Base-by-base conservation (phyloP, 1,140 invertebrate species). In the Coptotermes formosanus region DNA sequence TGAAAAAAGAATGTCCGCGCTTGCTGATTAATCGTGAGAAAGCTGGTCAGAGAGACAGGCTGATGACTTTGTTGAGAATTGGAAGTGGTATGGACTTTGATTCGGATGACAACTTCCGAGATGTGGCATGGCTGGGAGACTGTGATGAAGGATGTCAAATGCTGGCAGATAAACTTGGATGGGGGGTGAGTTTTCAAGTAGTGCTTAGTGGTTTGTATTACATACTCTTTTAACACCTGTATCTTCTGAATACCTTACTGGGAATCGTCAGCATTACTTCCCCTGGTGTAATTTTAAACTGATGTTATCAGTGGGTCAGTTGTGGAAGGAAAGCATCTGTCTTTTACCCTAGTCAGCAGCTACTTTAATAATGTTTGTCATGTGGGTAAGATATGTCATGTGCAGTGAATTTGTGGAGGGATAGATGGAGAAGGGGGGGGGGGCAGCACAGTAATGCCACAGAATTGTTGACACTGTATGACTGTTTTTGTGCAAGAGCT, bases 111-210 rank as follows among this genome's bases (percentile, higher is more conserved):
- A 93, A 95, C 84, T 92, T 93, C 6, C 90, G 97, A 32, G 98
- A 99, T 92, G 95, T 98, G n/a, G 96, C 96, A 52, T 95, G 94
- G 91, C 91, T 97, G 64, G 97, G 97, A 2, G 95, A 97, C 88
- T 98, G 97, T 90, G 97, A 99, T 92, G 94, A 96, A 85, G 97
- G 97, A 4, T 97, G 96, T 89, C 89, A 92, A 88, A 91, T 94
- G 23, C 90, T 99, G 45, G 97, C 96, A 43, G 94, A 97, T 69
- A 94, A 94, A 89, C 92, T 99, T 4, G 97, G 96, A 32, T 99
- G 97, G 97, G 90, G 90, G 87, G 92, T 93, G 88, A 89, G 85
- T 90, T 90, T 30, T 52, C 44, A 64, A 21, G 19, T n/a, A 64
- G 21, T 25, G n/a, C 11, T 30, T 7, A 75, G 11, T n/a, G 14